Conservation (phyloP, 1,140 invertebrate species). For the Pentalonia nigronervosa region DNA sequence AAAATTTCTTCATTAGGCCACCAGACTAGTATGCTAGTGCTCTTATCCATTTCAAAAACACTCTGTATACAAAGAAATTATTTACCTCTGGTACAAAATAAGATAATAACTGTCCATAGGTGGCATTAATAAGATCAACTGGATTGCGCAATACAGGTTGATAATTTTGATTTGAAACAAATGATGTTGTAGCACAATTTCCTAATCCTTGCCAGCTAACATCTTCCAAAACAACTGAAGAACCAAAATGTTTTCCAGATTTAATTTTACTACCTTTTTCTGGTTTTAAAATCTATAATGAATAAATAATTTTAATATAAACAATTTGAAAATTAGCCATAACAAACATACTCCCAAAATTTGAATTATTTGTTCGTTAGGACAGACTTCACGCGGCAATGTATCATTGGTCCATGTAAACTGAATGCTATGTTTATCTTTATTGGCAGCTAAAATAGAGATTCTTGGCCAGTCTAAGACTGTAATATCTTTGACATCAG, state of each 20-base stretch:
- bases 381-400: slow-evolving; percentile 77
- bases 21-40: no score
- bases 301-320: slow-evolving; percentile 18
- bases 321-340: background rate
- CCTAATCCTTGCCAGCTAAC: slow-evolving; percentile 69
- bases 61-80: slow-evolving; percentile 25
- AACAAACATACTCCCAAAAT: slow-evolving; percentile 66
- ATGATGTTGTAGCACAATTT: slow-evolving; percentile 66
- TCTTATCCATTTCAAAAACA: no score
- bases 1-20: no score
- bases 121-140: slow-evolving; percentile 83
- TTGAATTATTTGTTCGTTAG: slow-evolving; percentile 73
- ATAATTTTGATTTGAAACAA: slow-evolving; percentile 70
- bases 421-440: slow-evolving; percentile 64
- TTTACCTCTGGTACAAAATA: slow-evolving; percentile 80
- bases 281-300: slow-evolving; percentile 45
- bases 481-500: slow-evolving; percentile 28
- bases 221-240: slow-evolving; percentile 44
- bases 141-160: slow-evolving; percentile 81
- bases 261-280: slow-evolving; percentile 40
- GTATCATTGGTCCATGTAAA: slow-evolving; percentile 90
- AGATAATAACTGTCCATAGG: slow-evolving; percentile 78
- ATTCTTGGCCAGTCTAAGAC: slow-evolving; percentile 32
- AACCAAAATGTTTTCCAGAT: slow-evolving; percentile 19
- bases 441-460: background rate